phyloP scores from a whole-genome alignment of 2,113 vertebrate species.

The Solea senegalensis region DNA sequence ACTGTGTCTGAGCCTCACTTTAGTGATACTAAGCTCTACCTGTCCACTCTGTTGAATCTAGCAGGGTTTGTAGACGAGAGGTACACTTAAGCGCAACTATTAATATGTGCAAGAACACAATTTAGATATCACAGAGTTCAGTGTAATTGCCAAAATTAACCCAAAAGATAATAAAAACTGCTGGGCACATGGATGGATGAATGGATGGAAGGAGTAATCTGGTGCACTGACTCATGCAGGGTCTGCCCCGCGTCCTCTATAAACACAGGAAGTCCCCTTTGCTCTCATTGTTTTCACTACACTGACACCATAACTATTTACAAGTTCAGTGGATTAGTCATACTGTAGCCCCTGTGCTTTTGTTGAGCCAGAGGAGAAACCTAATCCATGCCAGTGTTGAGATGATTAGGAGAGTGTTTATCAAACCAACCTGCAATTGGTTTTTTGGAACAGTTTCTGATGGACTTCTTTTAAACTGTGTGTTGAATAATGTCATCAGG shows the following conservation, averaged over 20 bases:
- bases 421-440: constrained; percentile 57
- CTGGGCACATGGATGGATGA: constrained; percentile 34
- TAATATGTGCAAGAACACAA: not conserved
- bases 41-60: constrained; percentile 81
- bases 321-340: constrained; percentile 83
- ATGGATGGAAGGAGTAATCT: constrained; percentile 62
- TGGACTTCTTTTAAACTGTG: constrained; percentile 71
- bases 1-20: constrained; percentile 59
- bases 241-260: constrained; percentile 77
- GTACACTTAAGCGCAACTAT: not conserved
- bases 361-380: constrained; percentile 67
- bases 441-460: constrained; percentile 67
- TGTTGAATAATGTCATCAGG: constrained; percentile 46
- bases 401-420: constrained; percentile 78
- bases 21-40: constrained; percentile 80
- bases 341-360: constrained; percentile 77
- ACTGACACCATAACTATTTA: constrained; percentile 81
- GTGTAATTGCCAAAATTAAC: not conserved
- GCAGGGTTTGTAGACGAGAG: not conserved
- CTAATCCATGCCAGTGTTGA: constrained; percentile 67
- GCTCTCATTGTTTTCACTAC: constrained; percentile 82
- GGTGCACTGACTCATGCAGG: constrained; percentile 72
- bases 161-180: constrained; percentile 11
- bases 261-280: constrained; percentile 85
- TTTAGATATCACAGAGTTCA: not conserved